phyloP scores from a whole-genome alignment of 2,888 invertebrate genomes.

The Tachystola acroxantha region DNA sequence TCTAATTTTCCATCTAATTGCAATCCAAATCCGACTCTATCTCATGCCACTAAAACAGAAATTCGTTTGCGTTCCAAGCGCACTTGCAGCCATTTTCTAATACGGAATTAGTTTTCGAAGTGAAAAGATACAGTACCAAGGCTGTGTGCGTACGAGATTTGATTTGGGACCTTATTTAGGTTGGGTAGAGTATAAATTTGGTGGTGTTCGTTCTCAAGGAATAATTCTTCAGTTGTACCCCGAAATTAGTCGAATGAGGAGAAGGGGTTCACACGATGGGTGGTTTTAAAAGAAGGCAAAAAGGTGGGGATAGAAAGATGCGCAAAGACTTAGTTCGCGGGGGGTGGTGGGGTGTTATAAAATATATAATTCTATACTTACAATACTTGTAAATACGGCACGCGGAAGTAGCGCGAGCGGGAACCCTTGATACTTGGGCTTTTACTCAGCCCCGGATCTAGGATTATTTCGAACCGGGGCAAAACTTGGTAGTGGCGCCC shows the following conservation, averaged over 20 bases:
- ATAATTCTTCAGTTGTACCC: conserved; percentile 78
- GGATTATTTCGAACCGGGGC: too few relatives aligned
- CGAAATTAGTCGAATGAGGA: conserved; percentile 78
- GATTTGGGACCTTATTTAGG: conserved; percentile 35
- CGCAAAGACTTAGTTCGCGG: conserved; percentile 78
- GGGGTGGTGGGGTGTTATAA: conserved; percentile 62
- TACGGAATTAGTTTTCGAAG: conserved; percentile 77
- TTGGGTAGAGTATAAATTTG: conserved; percentile 39
- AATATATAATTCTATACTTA: conserved; percentile 79
- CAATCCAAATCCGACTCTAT: conserved; percentile 30
- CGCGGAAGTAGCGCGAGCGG: conserved; percentile 60
- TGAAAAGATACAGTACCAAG: conserved; percentile 78
- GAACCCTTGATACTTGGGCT: conserved; percentile 41
- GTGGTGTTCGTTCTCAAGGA: conserved; percentile 52
- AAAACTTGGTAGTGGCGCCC: too few relatives aligned
- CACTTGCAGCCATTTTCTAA: conserved; percentile 75
- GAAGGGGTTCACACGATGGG: conserved; percentile 76
- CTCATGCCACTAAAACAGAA: conserved; percentile 13
- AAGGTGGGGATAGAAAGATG: conserved; percentile 78
- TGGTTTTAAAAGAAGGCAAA: conserved; percentile 78
- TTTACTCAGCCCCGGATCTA: background rate
- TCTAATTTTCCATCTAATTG: conserved; percentile 56
- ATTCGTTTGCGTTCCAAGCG: conserved; percentile 21
- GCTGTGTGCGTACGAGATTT: conserved; percentile 43
- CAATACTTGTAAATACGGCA: conserved; percentile 79